phyloP scores from a whole-genome alignment of 2,888 invertebrate genomes.

The Dendrolimus houi region DNA sequence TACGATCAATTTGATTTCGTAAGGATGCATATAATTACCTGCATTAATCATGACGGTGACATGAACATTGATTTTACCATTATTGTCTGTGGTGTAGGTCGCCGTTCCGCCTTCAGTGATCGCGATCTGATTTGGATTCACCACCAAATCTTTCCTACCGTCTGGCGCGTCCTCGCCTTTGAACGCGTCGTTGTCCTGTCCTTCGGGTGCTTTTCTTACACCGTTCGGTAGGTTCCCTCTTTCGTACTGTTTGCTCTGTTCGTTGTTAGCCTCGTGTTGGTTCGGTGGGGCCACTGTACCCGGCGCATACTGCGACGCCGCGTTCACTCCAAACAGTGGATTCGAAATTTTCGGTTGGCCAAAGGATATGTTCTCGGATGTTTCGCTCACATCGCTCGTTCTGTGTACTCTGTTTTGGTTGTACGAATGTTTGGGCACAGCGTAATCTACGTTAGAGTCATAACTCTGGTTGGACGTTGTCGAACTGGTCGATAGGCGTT shows the following conservation, averaged over 20 bases:
- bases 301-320: slow-evolving; percentile 66
- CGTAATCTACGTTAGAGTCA: slow-evolving; percentile 61
- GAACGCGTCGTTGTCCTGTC: slow-evolving; percentile 86
- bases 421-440: slow-evolving; percentile 55
- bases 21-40: slow-evolving; percentile 77
- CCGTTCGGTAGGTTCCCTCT: slow-evolving; percentile 58
- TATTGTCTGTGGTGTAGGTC: slow-evolving; percentile 83
- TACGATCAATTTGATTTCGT: slow-evolving; percentile 42
- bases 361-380: slow-evolving; percentile 32
- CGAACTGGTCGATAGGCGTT: slow-evolving; percentile 62
- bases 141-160: slow-evolving; percentile 72
- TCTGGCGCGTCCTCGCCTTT: slow-evolving; percentile 77
- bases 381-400: slow-evolving; percentile 39
- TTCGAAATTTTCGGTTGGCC: slow-evolving; percentile 53
- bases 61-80: slow-evolving; percentile 92
- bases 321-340: slow-evolving; percentile 67
- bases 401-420: slow-evolving; percentile 39
- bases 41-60: slow-evolving; percentile 91
- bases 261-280: slow-evolving; percentile 26
- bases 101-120: slow-evolving; percentile 67
- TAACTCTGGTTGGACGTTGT: slow-evolving; percentile 65
- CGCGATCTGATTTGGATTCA: slow-evolving; percentile 65
- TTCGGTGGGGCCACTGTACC: slow-evolving; percentile 27
- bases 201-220: slow-evolving; percentile 84
- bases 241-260: slow-evolving; percentile 46